phyloP scores from a whole-genome alignment of 1,140 invertebrate species.

The Ladona fulva region DNA sequence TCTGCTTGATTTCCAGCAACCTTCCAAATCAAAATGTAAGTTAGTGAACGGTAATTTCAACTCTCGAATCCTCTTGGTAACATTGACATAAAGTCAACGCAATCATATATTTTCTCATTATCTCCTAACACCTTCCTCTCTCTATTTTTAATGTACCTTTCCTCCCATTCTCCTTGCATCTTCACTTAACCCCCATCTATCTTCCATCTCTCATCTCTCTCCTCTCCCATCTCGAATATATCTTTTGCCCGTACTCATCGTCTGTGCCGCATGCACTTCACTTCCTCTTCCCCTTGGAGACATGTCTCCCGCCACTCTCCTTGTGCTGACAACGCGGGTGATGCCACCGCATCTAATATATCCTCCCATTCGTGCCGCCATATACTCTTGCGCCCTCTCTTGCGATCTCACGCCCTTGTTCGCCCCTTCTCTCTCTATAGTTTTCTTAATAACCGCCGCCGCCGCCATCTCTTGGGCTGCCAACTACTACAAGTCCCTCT shows the following conservation, averaged over 20 bases:
- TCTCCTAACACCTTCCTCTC: not conserved
- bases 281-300: not conserved
- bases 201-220: not conserved
- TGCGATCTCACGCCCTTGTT: not conserved
- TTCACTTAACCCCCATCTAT: not conserved
- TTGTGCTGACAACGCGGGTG: not conserved
- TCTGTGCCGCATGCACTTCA: not conserved
- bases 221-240: not conserved
- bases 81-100: not conserved
- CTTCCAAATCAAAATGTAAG: too few species aligned
- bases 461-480: not conserved
- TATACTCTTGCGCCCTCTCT: not conserved
- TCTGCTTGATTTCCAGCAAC: too few species aligned
- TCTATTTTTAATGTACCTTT: not conserved
- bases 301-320: not conserved
- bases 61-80: not conserved
- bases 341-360: slow-evolving; percentile 4
- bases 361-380: not conserved
- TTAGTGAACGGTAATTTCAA: too few species aligned
- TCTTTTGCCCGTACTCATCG: not conserved
- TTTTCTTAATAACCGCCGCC: slow-evolving; percentile 4
- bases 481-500: not conserved
- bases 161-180: not conserved
- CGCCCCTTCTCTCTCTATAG: not conserved
- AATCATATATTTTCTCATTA: too few species aligned